These are phyloP conservation scores for Acrocephalus scirpaceus DNA, from an alignment of 2,797 vertebrate genomes.

Conservation along the genomic window DNA sequence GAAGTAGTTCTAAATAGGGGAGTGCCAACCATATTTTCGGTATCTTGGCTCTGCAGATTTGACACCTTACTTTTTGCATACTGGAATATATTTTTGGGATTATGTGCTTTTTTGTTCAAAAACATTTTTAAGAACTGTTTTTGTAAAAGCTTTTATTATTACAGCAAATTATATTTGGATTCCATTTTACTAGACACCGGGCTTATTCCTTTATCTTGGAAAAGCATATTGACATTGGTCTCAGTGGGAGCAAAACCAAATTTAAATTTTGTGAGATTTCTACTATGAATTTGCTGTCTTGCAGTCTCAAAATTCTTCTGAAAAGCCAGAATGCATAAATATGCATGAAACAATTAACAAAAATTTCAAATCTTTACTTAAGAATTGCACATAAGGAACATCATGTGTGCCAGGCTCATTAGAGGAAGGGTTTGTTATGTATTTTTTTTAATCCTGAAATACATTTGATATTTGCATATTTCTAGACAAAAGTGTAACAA, in stretches of 20 bases:
- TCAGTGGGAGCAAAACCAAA: background rate
- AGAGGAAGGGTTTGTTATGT: background rate
- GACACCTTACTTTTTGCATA: constrained; percentile 14
- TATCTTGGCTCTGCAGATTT: constrained; percentile 21
- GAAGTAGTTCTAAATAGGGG: background rate
- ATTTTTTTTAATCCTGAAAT: constrained; percentile 70
- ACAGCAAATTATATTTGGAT: constrained; percentile 10
- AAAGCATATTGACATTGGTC: background rate
- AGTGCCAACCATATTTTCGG: constrained; percentile 5
- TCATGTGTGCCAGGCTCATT: background rate
- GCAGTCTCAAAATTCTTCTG: background rate
- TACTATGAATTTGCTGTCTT: background rate
- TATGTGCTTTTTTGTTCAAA: constrained; percentile 41
- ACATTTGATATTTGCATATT: constrained; percentile 21
- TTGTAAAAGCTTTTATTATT: constrained; percentile 36
- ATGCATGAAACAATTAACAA: background rate
- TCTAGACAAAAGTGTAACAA: constrained; percentile 16
- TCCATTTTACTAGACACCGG: background rate
- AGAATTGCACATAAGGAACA: constrained; percentile 11
- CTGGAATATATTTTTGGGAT: constrained; percentile 27
- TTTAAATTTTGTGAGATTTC: background rate
- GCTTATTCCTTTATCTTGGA: background rate
- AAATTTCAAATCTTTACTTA: constrained; percentile 6
- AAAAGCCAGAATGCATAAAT: background rate
- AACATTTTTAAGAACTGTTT: constrained; percentile 17